Conservation (phyloP, 2,888 invertebrate species). For the Xylocampa areola region DNA sequence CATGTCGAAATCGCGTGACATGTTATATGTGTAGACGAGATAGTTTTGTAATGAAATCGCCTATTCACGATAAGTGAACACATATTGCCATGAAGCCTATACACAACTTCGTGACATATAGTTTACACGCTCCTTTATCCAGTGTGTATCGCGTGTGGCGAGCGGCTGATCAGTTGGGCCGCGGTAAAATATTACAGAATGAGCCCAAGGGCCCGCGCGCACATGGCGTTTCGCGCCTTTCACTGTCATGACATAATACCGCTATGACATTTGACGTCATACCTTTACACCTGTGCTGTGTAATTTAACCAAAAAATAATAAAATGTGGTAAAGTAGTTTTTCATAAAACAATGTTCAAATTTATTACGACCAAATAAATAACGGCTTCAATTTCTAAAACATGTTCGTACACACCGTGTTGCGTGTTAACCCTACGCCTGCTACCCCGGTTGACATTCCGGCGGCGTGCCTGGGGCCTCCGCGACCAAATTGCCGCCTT, state of each 20-base stretch:
- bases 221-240: slow-evolving; percentile 52
- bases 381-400: slow-evolving; percentile 49
- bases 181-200: slow-evolving; percentile 51
- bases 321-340: slow-evolving; percentile 27
- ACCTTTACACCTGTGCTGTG: slow-evolving; percentile 22
- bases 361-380: slow-evolving; percentile 51
- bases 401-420: slow-evolving; percentile 48
- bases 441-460: slow-evolving; percentile 77
- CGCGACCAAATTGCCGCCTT: slow-evolving; percentile 78
- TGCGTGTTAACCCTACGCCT: slow-evolving; percentile 68
- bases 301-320: slow-evolving; percentile 23
- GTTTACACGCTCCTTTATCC: slow-evolving; percentile 43
- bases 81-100: slow-evolving; percentile 31
- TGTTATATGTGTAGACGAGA: slow-evolving; percentile 33
- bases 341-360: slow-evolving; percentile 40
- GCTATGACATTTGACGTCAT: slow-evolving; percentile 45
- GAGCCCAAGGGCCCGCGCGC: slow-evolving; percentile 27
- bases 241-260: slow-evolving; percentile 43
- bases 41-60: slow-evolving; percentile 47
- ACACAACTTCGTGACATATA: slow-evolving; percentile 49
- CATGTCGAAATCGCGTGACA: slow-evolving; percentile 34
- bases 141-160: slow-evolving; percentile 39
- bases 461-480: slow-evolving; percentile 74
- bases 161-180: slow-evolving; percentile 23
- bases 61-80: slow-evolving; percentile 41